phyloP scores from a whole-genome alignment of 2,888 invertebrate genomes.

The Seladonia tumulorum region DNA sequence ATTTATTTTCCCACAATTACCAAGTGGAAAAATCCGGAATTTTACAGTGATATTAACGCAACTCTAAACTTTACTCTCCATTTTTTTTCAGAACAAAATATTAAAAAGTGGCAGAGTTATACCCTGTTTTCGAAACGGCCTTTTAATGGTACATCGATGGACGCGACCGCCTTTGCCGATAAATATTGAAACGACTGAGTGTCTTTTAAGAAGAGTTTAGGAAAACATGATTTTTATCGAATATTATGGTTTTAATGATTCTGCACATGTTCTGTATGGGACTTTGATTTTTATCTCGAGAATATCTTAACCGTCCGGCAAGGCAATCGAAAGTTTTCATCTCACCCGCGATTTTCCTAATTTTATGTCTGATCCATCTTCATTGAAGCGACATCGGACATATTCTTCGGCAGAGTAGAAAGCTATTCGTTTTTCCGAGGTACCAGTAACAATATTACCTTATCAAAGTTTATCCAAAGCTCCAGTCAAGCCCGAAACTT shows the following conservation, averaged over 20 bases:
- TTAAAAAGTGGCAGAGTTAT: not conserved
- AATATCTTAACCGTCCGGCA: not conserved
- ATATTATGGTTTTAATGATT: not conserved
- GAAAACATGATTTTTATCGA: not conserved
- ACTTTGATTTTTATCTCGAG: slow-evolving; percentile 3
- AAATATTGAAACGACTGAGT: too few relatives aligned
- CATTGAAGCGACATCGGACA: slow-evolving; percentile 28
- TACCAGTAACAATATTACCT: slow-evolving; percentile 65
- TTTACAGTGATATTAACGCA: not conserved
- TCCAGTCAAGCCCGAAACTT: slow-evolving; percentile 57
- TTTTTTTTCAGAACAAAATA: not conserved
- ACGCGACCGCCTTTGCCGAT: too few relatives aligned
- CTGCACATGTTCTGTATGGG: not conserved
- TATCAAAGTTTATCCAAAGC: slow-evolving; percentile 64
- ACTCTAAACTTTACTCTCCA: too few relatives aligned
- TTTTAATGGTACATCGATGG: too few relatives aligned
- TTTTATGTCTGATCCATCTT: slow-evolving; percentile 49
- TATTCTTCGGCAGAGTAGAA: slow-evolving; percentile 35
- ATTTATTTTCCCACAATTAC: not conserved
- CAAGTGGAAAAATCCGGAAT: not conserved
- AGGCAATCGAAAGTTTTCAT: slow-evolving; percentile 43
- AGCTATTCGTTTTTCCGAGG: slow-evolving; percentile 56
- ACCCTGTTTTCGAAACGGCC: not conserved
- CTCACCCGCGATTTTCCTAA: slow-evolving; percentile 35
- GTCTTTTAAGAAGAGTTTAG: not conserved